Evolutionary conservation across 2,113 vertebrate genomes (phyloP).

Genomic region (Zapornia atra): DNA sequence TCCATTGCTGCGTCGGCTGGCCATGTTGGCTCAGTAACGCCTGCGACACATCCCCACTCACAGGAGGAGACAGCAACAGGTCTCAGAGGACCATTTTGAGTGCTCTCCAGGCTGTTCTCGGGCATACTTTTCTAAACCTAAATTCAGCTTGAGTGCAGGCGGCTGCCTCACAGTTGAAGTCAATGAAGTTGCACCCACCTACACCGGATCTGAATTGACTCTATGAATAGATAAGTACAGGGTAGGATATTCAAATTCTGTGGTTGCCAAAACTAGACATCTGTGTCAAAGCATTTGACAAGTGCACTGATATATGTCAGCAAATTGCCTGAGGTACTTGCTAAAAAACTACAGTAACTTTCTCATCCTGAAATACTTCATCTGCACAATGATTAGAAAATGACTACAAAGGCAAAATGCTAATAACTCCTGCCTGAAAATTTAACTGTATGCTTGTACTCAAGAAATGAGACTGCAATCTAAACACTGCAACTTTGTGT

Average conservation of each 20-base stretch:
- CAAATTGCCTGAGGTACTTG: constrained; percentile 69
- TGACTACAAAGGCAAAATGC: constrained; percentile 38
- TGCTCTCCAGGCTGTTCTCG: not conserved
- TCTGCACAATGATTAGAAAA: constrained; percentile 52
- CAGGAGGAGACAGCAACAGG: not conserved
- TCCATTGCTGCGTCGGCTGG: not conserved
- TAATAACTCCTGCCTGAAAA: constrained; percentile 9
- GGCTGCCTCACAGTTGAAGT: constrained; percentile 63
- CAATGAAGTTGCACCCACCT: constrained; percentile 71
- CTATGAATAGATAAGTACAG: constrained; percentile 68
- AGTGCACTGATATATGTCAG: constrained; percentile 69
- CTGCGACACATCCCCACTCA: not conserved
- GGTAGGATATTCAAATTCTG: constrained; percentile 63
- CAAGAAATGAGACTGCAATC: not conserved
- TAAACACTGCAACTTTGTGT: not conserved
- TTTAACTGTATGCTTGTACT: not conserved
- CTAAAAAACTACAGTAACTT: constrained; percentile 62
- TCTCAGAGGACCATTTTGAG: not conserved
- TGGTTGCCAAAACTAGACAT: constrained; percentile 69
- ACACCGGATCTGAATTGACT: constrained; percentile 66
- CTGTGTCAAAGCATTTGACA: constrained; percentile 73
- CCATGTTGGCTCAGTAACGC: not conserved
- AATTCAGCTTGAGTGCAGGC: constrained; percentile 59
- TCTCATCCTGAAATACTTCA: constrained; percentile 57
- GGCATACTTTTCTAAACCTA: constrained; percentile 22